These are phyloP conservation scores for Lepilemur ruficaudatus DNA, from an alignment of 2,797 vertebrate species.

Conservation along the genomic window DNA sequence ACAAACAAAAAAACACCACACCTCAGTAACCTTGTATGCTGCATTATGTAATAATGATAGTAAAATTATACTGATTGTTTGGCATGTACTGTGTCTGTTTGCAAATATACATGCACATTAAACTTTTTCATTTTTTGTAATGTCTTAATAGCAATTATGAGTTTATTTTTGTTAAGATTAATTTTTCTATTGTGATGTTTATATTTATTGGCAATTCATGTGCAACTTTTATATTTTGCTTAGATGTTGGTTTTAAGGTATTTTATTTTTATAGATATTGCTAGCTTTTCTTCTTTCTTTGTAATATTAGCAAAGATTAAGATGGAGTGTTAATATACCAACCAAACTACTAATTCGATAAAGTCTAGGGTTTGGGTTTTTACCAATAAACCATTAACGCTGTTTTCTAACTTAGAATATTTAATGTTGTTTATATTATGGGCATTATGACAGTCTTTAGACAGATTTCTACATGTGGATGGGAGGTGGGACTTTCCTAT, in stretches of 20 bases:
- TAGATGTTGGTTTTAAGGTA: slow-evolving; percentile 75
- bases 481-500: slow-evolving; percentile 36
- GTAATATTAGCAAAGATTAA: slow-evolving; percentile 64
- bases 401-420: slow-evolving; percentile 72
- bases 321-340: slow-evolving; percentile 59
- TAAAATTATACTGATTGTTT: slow-evolving; percentile 89
- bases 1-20: slow-evolving; percentile 86
- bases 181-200: slow-evolving; percentile 90
- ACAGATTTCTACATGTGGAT: slow-evolving; percentile 49
- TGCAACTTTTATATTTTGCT: slow-evolving; percentile 79
- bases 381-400: slow-evolving; percentile 70
- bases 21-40: slow-evolving; percentile 97
- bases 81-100: slow-evolving; percentile 84
- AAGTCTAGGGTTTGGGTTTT: slow-evolving; percentile 66
- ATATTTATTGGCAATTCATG: slow-evolving; percentile 86
- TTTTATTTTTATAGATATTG: slow-evolving; percentile 75
- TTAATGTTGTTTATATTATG: slow-evolving; percentile 75
- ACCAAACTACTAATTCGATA: slow-evolving; percentile 64
- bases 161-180: slow-evolving; percentile 88
- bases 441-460: slow-evolving; percentile 73
- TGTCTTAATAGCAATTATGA: slow-evolving; percentile 88
- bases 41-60: slow-evolving; percentile 92
- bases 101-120: slow-evolving; percentile 88
- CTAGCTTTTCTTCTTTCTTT: slow-evolving; percentile 65
- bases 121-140: slow-evolving; percentile 85